A percentile compares a stretch with the other conserved stretches of the same genome.
Conservation (phyloP, 2,113 vertebrate species). For the Clarias macrocephalus region DNA sequence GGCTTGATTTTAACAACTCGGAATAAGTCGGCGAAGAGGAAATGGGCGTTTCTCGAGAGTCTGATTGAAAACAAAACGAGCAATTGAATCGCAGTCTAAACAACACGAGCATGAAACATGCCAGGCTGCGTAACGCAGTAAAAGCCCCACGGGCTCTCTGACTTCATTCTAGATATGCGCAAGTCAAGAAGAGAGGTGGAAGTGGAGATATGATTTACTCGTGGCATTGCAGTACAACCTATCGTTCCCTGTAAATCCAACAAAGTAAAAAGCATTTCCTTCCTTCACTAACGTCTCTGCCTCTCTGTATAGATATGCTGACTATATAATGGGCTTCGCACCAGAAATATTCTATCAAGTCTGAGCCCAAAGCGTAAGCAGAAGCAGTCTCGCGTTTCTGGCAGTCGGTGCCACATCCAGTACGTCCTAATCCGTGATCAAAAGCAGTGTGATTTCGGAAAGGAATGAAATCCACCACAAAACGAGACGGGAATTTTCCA, state of each 20-base stretch:
- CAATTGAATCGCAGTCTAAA: conserved; percentile 8
- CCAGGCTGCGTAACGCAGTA: neutral
- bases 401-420: conserved; percentile 30
- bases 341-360: neutral
- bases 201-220: conserved; percentile 22
- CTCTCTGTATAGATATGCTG: neutral
- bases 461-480: conserved; percentile 46
- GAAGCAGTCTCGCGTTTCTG: conserved; percentile 27
- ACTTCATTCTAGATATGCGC: neutral
- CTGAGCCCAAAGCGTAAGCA: conserved; percentile 33
- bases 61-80: conserved; percentile 8
- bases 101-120: neutral
- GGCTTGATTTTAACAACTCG: conserved; percentile 5
- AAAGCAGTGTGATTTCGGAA: conserved; percentile 45
- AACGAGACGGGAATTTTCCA: conserved; percentile 26
- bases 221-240: neutral
- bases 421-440: conserved; percentile 49
- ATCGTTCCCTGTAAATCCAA: conserved; percentile 28
- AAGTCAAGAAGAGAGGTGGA: neutral
- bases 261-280: neutral
- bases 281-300: neutral
- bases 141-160: neutral
- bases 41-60: neutral
- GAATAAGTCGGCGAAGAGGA: neutral
- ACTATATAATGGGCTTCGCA: conserved; percentile 10